Conservation (phyloP, 2,888 invertebrate genomes). For the Drosophila maculinotata region DNA sequence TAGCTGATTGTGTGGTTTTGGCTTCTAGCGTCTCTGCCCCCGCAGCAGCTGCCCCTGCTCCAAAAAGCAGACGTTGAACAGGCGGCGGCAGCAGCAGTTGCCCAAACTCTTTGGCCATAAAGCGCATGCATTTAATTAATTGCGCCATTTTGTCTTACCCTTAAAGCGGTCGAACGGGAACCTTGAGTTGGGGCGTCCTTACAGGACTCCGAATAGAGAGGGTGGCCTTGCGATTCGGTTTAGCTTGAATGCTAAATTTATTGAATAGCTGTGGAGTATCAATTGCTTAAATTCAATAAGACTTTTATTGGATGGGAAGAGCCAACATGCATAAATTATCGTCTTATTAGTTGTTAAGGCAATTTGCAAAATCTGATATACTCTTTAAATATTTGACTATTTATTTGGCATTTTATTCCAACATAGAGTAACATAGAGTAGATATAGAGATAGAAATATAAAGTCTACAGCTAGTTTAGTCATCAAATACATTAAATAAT, state of each 20-base stretch:
- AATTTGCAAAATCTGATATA: too few relatives aligned
- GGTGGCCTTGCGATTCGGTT: slow-evolving; percentile 3
- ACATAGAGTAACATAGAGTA: too few relatives aligned
- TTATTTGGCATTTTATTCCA: too few relatives aligned
- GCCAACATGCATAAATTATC: too few relatives aligned
- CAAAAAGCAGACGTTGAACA: slow-evolving; percentile 1
- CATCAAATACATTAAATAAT: too few relatives aligned
- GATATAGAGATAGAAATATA: too few relatives aligned
- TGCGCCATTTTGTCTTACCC: slow-evolving; percentile 64
- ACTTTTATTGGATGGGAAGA: background rate
- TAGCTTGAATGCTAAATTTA: slow-evolving; percentile 23
- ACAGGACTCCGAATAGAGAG: background rate
- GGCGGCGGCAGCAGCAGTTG: slow-evolving; percentile 2
- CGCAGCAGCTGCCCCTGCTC: background rate
- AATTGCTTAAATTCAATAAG: background rate
- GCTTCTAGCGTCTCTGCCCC: slow-evolving; percentile 57
- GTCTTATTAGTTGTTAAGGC: too few relatives aligned
- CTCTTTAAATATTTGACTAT: too few relatives aligned
- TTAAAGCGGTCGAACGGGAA: slow-evolving; percentile 29
- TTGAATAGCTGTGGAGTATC: slow-evolving; percentile 4
- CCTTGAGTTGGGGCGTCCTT: background rate
- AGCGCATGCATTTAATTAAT: slow-evolving; percentile 76
- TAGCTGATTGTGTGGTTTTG: slow-evolving; percentile 77
- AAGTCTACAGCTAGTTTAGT: too few relatives aligned
- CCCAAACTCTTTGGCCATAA: slow-evolving; percentile 49